Conservation (phyloP, 2,797 vertebrate genomes). For the Pangasius sanitwongsei region DNA sequence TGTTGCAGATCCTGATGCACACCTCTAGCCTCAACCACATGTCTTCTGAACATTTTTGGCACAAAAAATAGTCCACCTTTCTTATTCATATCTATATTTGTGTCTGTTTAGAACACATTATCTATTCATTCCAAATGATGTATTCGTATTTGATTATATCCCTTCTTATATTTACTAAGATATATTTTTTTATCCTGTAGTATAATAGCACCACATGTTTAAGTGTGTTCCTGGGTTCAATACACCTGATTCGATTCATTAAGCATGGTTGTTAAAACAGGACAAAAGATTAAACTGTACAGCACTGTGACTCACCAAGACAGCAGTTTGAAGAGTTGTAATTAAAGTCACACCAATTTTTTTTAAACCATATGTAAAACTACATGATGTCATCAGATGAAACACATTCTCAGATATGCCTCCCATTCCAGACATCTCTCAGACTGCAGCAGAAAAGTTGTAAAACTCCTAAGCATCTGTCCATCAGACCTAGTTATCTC, state of each 20-base stretch:
- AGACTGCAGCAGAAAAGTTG: constrained; percentile 54
- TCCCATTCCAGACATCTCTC: constrained; percentile 24
- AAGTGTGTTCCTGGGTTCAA: background rate
- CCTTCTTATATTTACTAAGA: background rate
- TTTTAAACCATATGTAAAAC: background rate
- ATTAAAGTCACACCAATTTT: background rate
- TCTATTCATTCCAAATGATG: background rate
- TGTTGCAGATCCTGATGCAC: background rate
- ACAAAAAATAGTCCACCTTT: no score
- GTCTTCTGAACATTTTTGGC: background rate
- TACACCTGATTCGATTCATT: background rate
- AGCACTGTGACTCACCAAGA: background rate
- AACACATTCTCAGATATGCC: background rate
- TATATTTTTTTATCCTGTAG: background rate
- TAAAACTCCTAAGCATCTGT: constrained; percentile 73
- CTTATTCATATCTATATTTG: background rate
- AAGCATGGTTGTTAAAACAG: background rate
- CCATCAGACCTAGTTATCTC: constrained; percentile 79
- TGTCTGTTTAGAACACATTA: background rate
- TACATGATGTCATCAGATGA: constrained; percentile 12
- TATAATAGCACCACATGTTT: background rate
- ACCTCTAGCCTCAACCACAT: background rate
- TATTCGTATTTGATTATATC: background rate
- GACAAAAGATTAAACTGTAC: background rate
- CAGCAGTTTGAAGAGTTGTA: background rate